Conservation (phyloP, 2,888 invertebrate genomes). For the Disparrhopalites patrizii region DNA sequence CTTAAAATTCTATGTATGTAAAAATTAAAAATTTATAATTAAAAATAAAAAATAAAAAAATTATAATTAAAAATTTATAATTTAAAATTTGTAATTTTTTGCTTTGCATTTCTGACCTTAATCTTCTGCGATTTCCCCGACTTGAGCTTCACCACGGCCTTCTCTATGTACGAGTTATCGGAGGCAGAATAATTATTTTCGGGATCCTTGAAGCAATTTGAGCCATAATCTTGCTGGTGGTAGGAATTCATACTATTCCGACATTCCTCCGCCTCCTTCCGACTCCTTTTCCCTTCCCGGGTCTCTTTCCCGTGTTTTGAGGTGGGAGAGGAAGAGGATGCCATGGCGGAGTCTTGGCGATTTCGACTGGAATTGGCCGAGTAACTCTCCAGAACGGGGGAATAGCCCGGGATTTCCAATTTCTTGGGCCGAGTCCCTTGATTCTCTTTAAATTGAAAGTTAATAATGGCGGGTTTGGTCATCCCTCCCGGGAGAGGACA, state of each 20-base stretch:
- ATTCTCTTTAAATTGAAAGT: slow-evolving; percentile 11
- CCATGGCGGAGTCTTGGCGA: not conserved
- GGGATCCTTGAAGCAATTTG: not conserved
- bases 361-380: not conserved
- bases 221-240: slow-evolving; percentile 10
- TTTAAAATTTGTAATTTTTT: too few relatives aligned
- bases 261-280: not conserved
- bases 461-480: not conserved
- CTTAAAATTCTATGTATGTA: not conserved
- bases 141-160: not conserved
- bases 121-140: not conserved
- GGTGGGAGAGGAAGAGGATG: not conserved
- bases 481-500: not conserved
- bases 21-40: not conserved
- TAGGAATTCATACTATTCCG: not conserved
- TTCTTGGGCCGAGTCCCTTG: not conserved
- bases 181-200: not conserved
- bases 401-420: slow-evolving; percentile 5
- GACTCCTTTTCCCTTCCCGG: not conserved
- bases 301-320: not conserved
- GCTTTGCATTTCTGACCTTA: not conserved
- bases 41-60: not conserved
- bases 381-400: not conserved
- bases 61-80: too few relatives aligned
- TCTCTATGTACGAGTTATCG: not conserved